Percentiles rank a stretch among this genome's conserved stretches.
Conservation (phyloP, 2,797 vertebrate species). For the Hoplostethus atlanticus region DNA sequence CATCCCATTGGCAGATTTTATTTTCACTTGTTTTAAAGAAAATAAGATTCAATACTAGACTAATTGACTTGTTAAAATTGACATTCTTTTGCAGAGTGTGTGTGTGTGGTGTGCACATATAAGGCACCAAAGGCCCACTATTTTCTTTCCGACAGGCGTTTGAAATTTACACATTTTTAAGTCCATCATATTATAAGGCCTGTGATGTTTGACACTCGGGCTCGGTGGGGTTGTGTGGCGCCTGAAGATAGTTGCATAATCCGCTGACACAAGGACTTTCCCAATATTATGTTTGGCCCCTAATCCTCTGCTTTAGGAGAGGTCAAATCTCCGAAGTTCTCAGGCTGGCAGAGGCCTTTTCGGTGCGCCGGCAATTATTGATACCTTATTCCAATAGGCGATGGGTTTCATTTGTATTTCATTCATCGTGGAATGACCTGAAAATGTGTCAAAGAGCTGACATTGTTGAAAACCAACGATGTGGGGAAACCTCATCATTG, state of each 20-base stretch:
- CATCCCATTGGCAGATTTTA: neutral
- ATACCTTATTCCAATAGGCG: slow-evolving; percentile 75
- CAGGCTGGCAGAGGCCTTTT: slow-evolving; percentile 46
- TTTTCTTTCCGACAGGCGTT: slow-evolving; percentile 16
- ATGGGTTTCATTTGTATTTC: slow-evolving; percentile 81
- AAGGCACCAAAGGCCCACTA: neutral
- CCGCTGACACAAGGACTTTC: slow-evolving; percentile 72
- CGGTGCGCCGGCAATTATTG: slow-evolving; percentile 70
- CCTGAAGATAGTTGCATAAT: slow-evolving; percentile 78
- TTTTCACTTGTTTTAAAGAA: neutral
- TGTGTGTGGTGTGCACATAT: neutral
- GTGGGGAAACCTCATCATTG: slow-evolving; percentile 80
- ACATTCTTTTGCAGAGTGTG: slow-evolving; percentile 6
- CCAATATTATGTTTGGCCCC: slow-evolving; percentile 63
- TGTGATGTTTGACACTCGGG: slow-evolving; percentile 33
- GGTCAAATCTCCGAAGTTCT: slow-evolving; percentile 75
- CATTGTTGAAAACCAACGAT: slow-evolving; percentile 81
- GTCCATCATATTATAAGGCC: slow-evolving; percentile 34
- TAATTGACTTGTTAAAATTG: neutral
- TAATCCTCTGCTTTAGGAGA: slow-evolving; percentile 71
- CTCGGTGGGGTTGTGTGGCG: neutral
- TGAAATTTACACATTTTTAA: slow-evolving; percentile 44
- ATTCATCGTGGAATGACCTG: slow-evolving; percentile 74
- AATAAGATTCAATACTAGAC: neutral
- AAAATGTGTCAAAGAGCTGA: slow-evolving; percentile 78